phyloP scores from a whole-genome alignment of 2,888 invertebrate species.

The Latrodectus hesperus region DNA sequence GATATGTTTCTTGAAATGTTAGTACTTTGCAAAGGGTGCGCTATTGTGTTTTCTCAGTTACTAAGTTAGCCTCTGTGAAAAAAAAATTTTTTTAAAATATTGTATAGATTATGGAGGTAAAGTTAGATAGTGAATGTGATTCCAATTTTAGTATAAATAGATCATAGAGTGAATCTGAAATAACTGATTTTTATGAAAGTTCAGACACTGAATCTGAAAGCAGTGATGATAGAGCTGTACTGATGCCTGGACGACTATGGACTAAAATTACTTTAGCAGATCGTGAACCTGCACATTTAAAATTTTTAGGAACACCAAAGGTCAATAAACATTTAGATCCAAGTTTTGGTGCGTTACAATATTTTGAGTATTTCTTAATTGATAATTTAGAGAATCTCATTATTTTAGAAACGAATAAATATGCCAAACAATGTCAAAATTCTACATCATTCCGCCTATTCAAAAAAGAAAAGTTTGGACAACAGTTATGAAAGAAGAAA shows the following conservation, averaged over 20 bases:
- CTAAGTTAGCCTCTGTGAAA: not conserved
- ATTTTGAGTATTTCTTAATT: not conserved
- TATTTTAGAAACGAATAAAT: conserved; percentile 1
- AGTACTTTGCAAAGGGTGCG: too few relatives aligned
- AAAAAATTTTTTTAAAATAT: not conserved
- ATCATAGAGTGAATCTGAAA: not conserved
- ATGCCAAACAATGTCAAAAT: not conserved
- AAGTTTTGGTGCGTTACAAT: not conserved
- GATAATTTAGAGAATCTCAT: conserved; percentile 1
- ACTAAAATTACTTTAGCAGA: not conserved
- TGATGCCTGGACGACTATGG: conserved; percentile 2
- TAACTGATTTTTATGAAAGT: not conserved
- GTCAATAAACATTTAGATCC: not conserved
- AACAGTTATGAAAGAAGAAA: too few relatives aligned
- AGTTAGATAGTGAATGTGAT: too few relatives aligned
- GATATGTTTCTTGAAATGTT: not conserved
- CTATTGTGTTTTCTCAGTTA: too few relatives aligned
- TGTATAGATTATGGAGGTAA: too few relatives aligned
- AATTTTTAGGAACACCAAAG: not conserved
- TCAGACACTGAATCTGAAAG: not conserved
- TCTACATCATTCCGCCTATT: not conserved
- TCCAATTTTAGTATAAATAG: not conserved
- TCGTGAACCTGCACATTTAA: not conserved
- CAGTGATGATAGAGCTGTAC: conserved; percentile 1
- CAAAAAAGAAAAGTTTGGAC: not conserved